These are phyloP conservation scores for Octopus sinensis DNA, from an alignment of 1,140 invertebrate species.

Conservation along the genomic window DNA sequence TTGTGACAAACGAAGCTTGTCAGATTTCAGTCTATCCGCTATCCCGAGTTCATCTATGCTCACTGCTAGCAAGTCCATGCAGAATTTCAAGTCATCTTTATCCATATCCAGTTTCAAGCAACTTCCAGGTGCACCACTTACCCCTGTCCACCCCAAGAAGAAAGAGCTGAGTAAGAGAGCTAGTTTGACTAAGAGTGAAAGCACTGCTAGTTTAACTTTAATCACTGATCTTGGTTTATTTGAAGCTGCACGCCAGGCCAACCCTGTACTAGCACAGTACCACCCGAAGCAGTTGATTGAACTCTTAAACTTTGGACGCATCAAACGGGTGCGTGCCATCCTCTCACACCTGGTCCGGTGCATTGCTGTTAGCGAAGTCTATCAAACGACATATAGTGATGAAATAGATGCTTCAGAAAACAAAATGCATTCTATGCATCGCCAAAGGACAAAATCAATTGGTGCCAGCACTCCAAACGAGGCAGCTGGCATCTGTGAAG, in stretches of 20 bases:
- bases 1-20: slow-evolving; percentile 71
- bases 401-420: slow-evolving; percentile 24
- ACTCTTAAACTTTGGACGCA: slow-evolving; percentile 96
- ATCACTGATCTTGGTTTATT: slow-evolving; percentile 83
- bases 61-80: slow-evolving; percentile 33
- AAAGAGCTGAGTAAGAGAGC: slow-evolving; percentile 29
- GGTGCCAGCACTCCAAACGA: slow-evolving; percentile 30
- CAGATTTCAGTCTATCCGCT: slow-evolving; percentile 66
- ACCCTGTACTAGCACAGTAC: slow-evolving; percentile 97
- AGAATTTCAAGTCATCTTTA: slow-evolving; percentile 33
- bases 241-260: slow-evolving; percentile 89
- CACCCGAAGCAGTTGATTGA: slow-evolving; percentile 99
- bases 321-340: slow-evolving; percentile 84
- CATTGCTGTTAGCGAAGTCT: slow-evolving; percentile 45
- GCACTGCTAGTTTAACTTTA: slow-evolving; percentile 39
- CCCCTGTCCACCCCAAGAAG: slow-evolving; percentile 24
- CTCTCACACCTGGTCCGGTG: slow-evolving; percentile 87
- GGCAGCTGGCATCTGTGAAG: slow-evolving; percentile 67
- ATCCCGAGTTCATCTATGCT: slow-evolving; percentile 27
- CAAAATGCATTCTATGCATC: neutral
- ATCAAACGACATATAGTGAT: slow-evolving; percentile 27
- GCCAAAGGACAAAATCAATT: slow-evolving; percentile 31
- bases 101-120: slow-evolving; percentile 47
- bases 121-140: slow-evolving; percentile 20
- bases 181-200: slow-evolving; percentile 44